A percentile compares a stretch with the other conserved stretches of the same genome.
Evolutionary conservation across 2,113 vertebrate species (phyloP).

Genomic region (Sebastes fasciatus): DNA sequence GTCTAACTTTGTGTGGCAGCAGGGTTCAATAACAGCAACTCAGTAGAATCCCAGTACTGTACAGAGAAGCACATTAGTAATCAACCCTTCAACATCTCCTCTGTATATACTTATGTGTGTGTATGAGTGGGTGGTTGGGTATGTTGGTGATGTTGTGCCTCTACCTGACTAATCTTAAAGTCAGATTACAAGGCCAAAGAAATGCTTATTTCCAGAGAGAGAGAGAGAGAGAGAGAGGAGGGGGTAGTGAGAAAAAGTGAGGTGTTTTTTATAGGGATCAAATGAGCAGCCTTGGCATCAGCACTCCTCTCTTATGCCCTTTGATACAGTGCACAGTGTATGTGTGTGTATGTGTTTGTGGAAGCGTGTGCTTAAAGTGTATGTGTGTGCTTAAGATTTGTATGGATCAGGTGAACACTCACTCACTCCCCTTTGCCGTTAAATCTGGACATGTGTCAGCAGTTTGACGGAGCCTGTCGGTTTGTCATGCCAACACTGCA

Average conservation of each 20-base stretch:
- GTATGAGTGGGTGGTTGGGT: conserved; percentile 6
- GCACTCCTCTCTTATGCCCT: conserved; percentile 60
- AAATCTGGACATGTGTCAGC: conserved; percentile 76
- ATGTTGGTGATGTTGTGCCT: conserved; percentile 43
- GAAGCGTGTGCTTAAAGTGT: conserved; percentile 39
- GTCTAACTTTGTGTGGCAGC: conserved; percentile 18
- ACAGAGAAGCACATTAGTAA: conserved; percentile 41
- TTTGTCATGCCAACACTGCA: conserved; percentile 51
- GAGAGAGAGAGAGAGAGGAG: conserved; percentile 9
- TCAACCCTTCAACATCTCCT: conserved; percentile 36
- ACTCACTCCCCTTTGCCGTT: conserved; percentile 38
- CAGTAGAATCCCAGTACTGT: conserved; percentile 24
- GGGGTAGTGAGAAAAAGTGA: conserved; percentile 6
- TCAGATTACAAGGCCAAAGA: conserved; percentile 64
- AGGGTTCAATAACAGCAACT: conserved; percentile 28
- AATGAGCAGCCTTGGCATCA: conserved; percentile 67
- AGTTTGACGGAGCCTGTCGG: conserved; percentile 63
- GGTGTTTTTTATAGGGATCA: conserved; percentile 39
- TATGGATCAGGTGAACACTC: conserved; percentile 64
- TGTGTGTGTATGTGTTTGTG: conserved; percentile 42
- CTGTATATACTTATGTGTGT: conserved; percentile 6
- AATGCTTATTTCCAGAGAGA: conserved; percentile 37
- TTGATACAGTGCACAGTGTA: conserved; percentile 50
- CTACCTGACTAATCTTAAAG: conserved; percentile 73
- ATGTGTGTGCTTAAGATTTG: conserved; percentile 55